These are phyloP conservation scores for Orthonevra nobilis DNA, from an alignment of 2,888 invertebrate species.

Conservation along the genomic window DNA sequence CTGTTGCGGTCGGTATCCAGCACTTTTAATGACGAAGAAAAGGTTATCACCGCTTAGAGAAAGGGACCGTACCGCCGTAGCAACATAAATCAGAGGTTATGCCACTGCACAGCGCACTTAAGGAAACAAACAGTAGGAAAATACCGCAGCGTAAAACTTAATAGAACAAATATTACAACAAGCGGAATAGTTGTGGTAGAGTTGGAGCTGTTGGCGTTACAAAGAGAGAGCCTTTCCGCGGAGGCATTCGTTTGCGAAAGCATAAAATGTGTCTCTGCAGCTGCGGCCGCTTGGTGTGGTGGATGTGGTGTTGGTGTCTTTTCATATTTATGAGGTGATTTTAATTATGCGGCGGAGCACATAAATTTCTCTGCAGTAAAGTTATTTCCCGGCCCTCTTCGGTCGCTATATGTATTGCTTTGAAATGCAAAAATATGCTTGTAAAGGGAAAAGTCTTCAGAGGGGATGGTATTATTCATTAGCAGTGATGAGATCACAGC, in stretches of 20 bases:
- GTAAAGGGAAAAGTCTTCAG: slow-evolving; percentile 15
- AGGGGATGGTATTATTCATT: slow-evolving; percentile 48
- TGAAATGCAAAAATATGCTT: slow-evolving; percentile 54
- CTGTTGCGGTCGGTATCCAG: no score
- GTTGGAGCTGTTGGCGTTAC: neutral
- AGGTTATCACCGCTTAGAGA: slow-evolving; percentile 38
- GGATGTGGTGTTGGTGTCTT: slow-evolving; percentile 59
- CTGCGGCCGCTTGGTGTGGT: slow-evolving; percentile 12
- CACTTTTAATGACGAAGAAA: slow-evolving; percentile 4
- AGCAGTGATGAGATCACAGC: slow-evolving; percentile 40
- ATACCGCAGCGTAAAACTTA: slow-evolving; percentile 54
- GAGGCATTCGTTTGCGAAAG: slow-evolving; percentile 14
- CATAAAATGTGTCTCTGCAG: slow-evolving; percentile 15
- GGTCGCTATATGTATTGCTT: slow-evolving; percentile 44
- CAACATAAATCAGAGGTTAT: slow-evolving; percentile 58
- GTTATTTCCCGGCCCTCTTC: slow-evolving; percentile 62
- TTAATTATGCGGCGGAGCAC: slow-evolving; percentile 68
- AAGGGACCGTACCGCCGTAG: no score
- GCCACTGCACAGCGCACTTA: slow-evolving; percentile 9
- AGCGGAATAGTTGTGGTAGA: slow-evolving; percentile 23
- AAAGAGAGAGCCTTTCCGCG: slow-evolving; percentile 6
- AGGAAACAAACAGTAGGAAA: slow-evolving; percentile 24
- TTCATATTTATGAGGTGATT: slow-evolving; percentile 69
- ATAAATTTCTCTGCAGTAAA: slow-evolving; percentile 64
- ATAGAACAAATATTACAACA: slow-evolving; percentile 58